Evolutionary conservation across 2,113 vertebrate genomes (phyloP).

Genomic region (Anseranas semipalmata): DNA sequence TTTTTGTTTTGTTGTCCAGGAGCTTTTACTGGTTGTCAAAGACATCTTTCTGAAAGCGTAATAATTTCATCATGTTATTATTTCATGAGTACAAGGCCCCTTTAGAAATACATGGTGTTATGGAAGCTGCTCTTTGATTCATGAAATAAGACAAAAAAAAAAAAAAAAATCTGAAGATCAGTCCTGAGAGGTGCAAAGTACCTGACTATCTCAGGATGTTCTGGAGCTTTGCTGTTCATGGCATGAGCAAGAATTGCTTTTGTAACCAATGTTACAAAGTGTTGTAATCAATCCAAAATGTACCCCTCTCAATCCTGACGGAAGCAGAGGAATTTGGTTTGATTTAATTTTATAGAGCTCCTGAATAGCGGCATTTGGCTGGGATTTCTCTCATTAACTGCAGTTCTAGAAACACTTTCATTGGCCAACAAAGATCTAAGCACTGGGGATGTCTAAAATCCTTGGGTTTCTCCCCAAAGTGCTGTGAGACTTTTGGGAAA

Average conservation of each 20-base stretch:
- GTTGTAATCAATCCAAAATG: not conserved
- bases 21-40: not conserved
- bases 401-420: not conserved
- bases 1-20: not conserved
- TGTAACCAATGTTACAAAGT: not conserved
- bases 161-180: not conserved
- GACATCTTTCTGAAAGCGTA: not conserved
- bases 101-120: not conserved
- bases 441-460: not conserved
- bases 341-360: not conserved
- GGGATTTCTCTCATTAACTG: not conserved
- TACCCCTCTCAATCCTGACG: not conserved
- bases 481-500: not conserved
- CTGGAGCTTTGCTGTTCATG: not conserved
- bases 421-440: not conserved
- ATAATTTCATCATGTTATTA: not conserved
- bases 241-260: not conserved
- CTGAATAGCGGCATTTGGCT: fast-evolving
- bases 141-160: not conserved
- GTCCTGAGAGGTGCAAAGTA: not conserved
- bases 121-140: not conserved
- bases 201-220: not conserved
- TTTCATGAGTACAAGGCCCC: not conserved
- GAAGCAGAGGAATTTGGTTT: not conserved
- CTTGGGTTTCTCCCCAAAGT: not conserved